phyloP scores from a whole-genome alignment of 53 echinoderm and acorn worm genomes.

The Apostichopus leukothele region DNA sequence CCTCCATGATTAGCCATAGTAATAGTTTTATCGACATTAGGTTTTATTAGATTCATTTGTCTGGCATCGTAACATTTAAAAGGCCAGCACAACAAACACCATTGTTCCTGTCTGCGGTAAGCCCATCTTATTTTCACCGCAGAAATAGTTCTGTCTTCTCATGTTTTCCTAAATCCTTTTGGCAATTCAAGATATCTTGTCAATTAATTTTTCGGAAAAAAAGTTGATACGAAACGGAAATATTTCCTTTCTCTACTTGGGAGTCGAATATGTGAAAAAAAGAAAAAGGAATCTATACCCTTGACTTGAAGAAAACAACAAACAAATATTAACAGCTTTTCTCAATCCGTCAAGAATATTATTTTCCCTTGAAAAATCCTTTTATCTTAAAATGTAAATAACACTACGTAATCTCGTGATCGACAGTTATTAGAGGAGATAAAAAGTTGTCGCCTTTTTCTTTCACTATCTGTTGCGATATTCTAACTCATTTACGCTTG shows the following conservation, averaged over 20 bases:
- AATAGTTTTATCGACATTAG: too few relatives aligned
- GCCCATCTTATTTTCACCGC: too few relatives aligned
- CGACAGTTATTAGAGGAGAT: neutral
- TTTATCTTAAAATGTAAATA: constrained; percentile 1
- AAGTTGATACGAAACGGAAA: neutral
- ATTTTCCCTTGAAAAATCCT: neutral
- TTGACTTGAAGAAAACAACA: neutral
- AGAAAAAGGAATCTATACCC: neutral
- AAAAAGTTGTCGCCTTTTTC: neutral
- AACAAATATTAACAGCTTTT: neutral
- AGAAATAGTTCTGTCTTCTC: too few relatives aligned
- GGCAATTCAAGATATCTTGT: neutral
- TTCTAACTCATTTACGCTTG: neutral
- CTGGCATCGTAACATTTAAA: too few relatives aligned
- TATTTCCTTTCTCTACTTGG: neutral
- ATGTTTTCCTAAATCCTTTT: too few relatives aligned
- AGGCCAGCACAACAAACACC: too few relatives aligned
- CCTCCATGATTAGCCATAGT: too few relatives aligned
- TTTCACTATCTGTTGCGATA: neutral
- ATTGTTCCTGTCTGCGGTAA: too few relatives aligned
- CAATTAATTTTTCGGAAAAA: neutral
- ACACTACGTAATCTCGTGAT: neutral
- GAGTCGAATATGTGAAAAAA: neutral
- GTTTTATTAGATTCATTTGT: too few relatives aligned
- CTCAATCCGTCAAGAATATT: neutral